Base-by-base conservation (phyloP, 2,113 vertebrate genomes). In the Lethenteron camtschaticum region DNA sequence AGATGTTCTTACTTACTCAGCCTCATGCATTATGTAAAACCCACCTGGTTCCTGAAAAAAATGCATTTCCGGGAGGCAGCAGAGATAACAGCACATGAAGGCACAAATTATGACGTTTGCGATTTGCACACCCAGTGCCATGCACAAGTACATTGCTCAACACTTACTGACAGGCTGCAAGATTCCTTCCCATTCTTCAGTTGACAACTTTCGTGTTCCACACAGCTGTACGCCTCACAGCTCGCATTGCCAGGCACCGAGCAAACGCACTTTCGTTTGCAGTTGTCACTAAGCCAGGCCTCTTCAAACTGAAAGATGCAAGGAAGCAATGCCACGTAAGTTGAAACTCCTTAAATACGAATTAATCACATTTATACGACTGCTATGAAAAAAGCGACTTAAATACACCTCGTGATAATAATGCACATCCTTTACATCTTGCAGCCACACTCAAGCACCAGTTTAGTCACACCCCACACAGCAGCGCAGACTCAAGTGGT, bases 161-260 rank as follows among this genome's bases (percentile, higher is more conserved):
- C 16, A 79, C 85, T 83, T 75, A 86, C 85, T 72, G 60, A 76
- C 74, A 2, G 84, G 81, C 71, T 75, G 80, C 85, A 85, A 73
- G 74, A 75, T 11, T 77, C 71, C 16, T 79, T 75, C 71, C 83
- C 9, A 12, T 76, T 77, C 63, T 77, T 77, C 74, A 80, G 71
- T 2, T 56, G 56, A 56, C 87, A 89, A 58, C 79, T 63, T 1
- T 83, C 78, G 57, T 80, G 78, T 0, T 72, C 10, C 1, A 70
- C 73, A 70, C 86, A 88, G 57, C 12, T 66, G 73, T 83, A 81
- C 2, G 57, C 4, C n/a, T 14, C 56, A 70, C 86, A 87, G 9
- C 6, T 69, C 56, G 85, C 73, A 1, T 2, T 1, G 1, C 81
- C 85, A 0, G 75, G 80, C 1, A 12, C 63, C 3, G 58, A 69